These are phyloP conservation scores for Merops nubicus DNA, from an alignment of 2,113 vertebrate genomes.

Conservation along the genomic window DNA sequence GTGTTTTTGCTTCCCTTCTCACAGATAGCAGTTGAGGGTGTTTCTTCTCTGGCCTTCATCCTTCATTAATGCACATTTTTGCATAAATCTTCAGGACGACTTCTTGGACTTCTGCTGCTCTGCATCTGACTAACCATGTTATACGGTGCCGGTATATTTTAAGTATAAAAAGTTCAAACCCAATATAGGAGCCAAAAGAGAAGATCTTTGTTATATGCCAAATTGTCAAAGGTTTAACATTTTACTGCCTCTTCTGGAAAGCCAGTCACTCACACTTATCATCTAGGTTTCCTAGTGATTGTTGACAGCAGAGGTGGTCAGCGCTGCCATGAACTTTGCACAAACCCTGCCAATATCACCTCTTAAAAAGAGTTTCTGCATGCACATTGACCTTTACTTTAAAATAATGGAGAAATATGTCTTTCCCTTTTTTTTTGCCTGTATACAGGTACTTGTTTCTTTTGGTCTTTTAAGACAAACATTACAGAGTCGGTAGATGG, in stretches of 20 bases:
- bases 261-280: background rate
- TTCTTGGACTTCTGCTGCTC: background rate
- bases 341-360: background rate
- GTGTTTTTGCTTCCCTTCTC: background rate
- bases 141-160: background rate
- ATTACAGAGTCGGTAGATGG: background rate
- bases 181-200: background rate
- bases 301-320: background rate
- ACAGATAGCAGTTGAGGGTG: background rate
- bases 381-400: background rate
- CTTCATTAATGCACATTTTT: background rate
- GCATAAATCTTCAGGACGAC: background rate
- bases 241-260: background rate
- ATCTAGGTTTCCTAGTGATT: background rate
- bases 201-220: background rate
- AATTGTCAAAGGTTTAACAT: background rate
- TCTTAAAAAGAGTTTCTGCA: background rate
- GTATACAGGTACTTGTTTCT: background rate
- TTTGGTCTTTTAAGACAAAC: background rate
- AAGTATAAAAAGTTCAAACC: background rate
- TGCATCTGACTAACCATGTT: background rate
- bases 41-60: background rate
- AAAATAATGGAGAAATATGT: background rate
- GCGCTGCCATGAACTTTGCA: accelerated
- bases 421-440: background rate